A percentile compares a stretch with the other conserved stretches of the same genome.
phyloP scores from a whole-genome alignment of 1,140 invertebrate species.

The Pararge aegeria region DNA sequence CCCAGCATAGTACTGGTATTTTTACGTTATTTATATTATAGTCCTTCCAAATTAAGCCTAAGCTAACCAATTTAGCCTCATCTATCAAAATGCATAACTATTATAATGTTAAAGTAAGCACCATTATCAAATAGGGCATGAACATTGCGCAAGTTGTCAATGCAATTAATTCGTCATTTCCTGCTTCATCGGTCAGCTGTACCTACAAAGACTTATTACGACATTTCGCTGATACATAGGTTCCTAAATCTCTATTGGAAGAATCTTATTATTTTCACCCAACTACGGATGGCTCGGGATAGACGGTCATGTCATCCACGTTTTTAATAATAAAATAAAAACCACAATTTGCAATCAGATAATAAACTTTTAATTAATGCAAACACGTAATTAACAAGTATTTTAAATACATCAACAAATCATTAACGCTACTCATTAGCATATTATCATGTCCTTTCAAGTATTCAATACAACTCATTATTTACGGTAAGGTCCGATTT shows the following conservation, averaged over 20 bases:
- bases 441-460: slow-evolving; percentile 12
- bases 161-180: slow-evolving; percentile 41
- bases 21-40: no score
- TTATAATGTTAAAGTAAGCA: not conserved
- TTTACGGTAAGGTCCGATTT: slow-evolving; percentile 24
- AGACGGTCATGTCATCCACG: no score
- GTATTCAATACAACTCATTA: slow-evolving; percentile 2
- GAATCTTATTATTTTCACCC: no score
- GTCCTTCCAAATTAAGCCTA: no score
- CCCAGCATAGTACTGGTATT: no score
- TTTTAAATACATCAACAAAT: slow-evolving; percentile 34
- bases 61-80: no score
- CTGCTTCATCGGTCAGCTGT: slow-evolving; percentile 35
- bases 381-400: slow-evolving; percentile 28
- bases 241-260: no score
- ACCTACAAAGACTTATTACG: no score
- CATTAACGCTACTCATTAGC: slow-evolving; percentile 22
- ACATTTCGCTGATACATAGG: no score
- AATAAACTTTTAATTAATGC: slow-evolving; percentile 27
- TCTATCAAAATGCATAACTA: not conserved
- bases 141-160: slow-evolving; percentile 32
- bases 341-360: slow-evolving; percentile 14
- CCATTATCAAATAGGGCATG: slow-evolving; percentile 21
- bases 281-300: no score
- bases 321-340: no score